These are phyloP conservation scores for Mylabris sibirica DNA, from an alignment of 2,888 invertebrate genomes.

Conservation along the genomic window DNA sequence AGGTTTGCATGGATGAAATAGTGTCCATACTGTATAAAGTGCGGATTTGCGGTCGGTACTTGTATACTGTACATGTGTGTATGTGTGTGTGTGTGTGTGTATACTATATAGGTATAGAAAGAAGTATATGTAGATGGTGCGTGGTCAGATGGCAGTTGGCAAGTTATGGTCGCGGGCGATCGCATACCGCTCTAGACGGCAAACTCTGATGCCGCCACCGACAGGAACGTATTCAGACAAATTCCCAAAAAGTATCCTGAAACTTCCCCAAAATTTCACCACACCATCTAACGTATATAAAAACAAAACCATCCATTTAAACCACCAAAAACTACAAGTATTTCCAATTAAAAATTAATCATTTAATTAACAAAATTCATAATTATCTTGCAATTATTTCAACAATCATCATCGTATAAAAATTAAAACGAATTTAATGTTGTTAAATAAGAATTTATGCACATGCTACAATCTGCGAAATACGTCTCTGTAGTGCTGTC, in stretches of 20 bases:
- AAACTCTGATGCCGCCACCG: slow-evolving; percentile 52
- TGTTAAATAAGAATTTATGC: background rate
- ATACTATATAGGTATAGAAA: background rate
- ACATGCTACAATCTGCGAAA: slow-evolving; percentile 15
- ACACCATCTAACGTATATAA: background rate
- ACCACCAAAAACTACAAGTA: no score
- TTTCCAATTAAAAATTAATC: no score
- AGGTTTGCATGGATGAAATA: slow-evolving; percentile 3
- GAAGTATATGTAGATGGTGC: slow-evolving; percentile 57
- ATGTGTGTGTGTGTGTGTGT: background rate
- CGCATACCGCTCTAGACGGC: slow-evolving; percentile 56
- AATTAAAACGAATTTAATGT: background rate
- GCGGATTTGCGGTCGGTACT: slow-evolving; percentile 47
- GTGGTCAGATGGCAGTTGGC: slow-evolving; percentile 58
- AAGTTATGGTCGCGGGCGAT: slow-evolving; percentile 57
- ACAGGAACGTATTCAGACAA: slow-evolving; percentile 43
- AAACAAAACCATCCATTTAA: no score
- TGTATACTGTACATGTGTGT: slow-evolving; percentile 39
- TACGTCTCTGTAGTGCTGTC: slow-evolving; percentile 45
- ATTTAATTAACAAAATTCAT: no score
- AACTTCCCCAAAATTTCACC: background rate
- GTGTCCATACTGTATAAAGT: slow-evolving; percentile 18
- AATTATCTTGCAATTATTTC: no score
- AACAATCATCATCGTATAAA: background rate
- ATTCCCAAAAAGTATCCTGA: background rate